A percentile compares a stretch with the other conserved stretches of the same genome.
Evolutionary conservation across 2,797 vertebrate species (phyloP).

Genomic region (Semaprochilodus insignis): DNA sequence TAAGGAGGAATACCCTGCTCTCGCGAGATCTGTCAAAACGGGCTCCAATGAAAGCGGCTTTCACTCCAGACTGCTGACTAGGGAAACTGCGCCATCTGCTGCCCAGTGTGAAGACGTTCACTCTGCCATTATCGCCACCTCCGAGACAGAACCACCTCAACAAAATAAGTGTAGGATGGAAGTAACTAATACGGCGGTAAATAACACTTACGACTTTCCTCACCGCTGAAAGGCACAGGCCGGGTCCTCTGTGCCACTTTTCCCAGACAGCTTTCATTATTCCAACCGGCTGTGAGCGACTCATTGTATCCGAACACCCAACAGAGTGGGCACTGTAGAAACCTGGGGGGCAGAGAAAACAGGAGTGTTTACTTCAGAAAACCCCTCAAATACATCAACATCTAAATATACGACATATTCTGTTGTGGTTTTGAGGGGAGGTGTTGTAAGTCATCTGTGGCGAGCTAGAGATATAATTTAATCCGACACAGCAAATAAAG

Average conservation of each 20-base stretch:
- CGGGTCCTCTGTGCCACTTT: neutral
- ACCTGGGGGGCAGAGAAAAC: neutral
- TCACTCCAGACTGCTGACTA: neutral
- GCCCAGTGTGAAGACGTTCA: neutral
- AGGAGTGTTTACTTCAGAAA: neutral
- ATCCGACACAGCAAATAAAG: no score
- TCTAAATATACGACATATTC: neutral
- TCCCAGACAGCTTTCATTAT: constrained; percentile 26
- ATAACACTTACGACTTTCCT: constrained; percentile 9
- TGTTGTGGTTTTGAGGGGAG: neutral
- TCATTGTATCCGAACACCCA: constrained; percentile 6
- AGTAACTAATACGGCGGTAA: neutral
- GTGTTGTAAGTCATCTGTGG: no score
- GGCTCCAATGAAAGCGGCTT: neutral
- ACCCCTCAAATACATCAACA: no score
- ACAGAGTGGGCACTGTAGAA: neutral
- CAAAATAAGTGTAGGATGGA: no score
- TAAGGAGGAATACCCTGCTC: no score
- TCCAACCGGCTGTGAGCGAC: neutral
- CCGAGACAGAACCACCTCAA: neutral
- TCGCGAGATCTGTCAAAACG: no score
- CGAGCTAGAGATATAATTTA: no score
- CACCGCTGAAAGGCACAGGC: constrained; percentile 20
- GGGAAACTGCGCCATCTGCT: constrained; percentile 27
- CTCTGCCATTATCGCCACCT: neutral